phyloP scores from a whole-genome alignment of 2,888 invertebrate genomes.

The Conomelus anceps region DNA sequence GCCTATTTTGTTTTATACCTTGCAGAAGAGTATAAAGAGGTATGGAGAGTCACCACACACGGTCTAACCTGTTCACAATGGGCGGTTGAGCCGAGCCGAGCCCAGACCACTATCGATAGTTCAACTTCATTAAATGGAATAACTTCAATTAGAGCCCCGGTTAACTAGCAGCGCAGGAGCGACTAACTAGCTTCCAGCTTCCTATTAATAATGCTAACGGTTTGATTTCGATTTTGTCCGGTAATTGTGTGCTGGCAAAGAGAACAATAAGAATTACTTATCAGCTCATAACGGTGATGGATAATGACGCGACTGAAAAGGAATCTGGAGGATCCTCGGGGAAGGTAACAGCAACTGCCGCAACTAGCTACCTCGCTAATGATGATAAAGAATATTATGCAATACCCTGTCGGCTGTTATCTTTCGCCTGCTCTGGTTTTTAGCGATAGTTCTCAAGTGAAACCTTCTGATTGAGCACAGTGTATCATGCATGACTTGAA shows the following conservation, averaged over 20 bases:
- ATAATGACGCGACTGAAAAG: not conserved
- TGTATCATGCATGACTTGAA: not conserved
- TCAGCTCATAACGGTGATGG: not conserved
- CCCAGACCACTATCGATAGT: not conserved
- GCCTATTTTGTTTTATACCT: not conserved
- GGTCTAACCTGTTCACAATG: not conserved
- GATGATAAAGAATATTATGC: not conserved
- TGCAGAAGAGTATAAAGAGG: too few species aligned
- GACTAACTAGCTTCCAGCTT: not conserved
- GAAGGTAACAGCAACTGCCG: not conserved
- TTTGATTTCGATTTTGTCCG: not conserved
- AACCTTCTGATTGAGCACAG: not conserved
- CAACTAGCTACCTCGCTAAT: not conserved
- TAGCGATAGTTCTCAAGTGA: not conserved
- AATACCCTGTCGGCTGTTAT: not conserved
- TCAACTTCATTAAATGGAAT: not conserved
- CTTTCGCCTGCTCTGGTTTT: not conserved
- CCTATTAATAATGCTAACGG: not conserved
- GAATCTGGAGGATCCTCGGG: not conserved
- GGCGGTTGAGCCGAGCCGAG: not conserved
- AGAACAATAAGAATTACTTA: not conserved
- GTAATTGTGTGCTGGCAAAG: not conserved
- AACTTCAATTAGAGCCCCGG: not conserved
- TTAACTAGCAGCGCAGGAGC: too few species aligned
- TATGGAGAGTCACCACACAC: not conserved